Evolutionary conservation across 2,888 invertebrate species (phyloP).

Genomic region (Drosophila merina): DNA sequence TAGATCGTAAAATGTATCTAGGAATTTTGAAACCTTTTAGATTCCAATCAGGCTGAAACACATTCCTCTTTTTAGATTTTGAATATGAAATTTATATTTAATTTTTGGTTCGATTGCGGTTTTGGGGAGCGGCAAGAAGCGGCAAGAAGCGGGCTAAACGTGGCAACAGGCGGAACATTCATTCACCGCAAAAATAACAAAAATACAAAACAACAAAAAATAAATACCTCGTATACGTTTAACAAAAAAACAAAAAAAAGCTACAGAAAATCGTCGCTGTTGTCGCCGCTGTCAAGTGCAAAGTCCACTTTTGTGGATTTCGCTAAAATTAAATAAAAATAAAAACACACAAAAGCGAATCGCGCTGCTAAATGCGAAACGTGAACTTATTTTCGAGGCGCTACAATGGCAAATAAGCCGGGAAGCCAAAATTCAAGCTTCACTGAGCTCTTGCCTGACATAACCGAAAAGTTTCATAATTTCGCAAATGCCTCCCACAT

Average conservation of each 20-base stretch:
- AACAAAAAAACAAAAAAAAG: conserved; percentile 3
- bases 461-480: conserved; percentile 25
- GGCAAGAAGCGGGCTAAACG: conserved; percentile 32
- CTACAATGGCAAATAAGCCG: conserved; percentile 28
- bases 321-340: conserved; percentile 74
- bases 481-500: not conserved
- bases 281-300: conserved; percentile 56
- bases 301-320: conserved; percentile 68
- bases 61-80: conserved; percentile 2
- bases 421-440: conserved; percentile 15
- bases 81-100: conserved; percentile 9
- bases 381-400: conserved; percentile 58
- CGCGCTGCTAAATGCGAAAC: conserved; percentile 50
- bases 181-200: conserved; percentile 56
- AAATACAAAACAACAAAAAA: conserved; percentile 8
- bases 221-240: no score
- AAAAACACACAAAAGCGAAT: conserved; percentile 62
- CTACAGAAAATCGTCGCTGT: conserved; percentile 28
- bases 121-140: conserved; percentile 20
- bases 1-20: no score
- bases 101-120: not conserved
- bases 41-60: no score
- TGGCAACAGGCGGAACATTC: conserved; percentile 62
- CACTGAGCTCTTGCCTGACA: conserved; percentile 14
- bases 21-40: no score